Base-by-base conservation (phyloP, 2,797 vertebrate genomes). In the Pelobates cultripes region DNA sequence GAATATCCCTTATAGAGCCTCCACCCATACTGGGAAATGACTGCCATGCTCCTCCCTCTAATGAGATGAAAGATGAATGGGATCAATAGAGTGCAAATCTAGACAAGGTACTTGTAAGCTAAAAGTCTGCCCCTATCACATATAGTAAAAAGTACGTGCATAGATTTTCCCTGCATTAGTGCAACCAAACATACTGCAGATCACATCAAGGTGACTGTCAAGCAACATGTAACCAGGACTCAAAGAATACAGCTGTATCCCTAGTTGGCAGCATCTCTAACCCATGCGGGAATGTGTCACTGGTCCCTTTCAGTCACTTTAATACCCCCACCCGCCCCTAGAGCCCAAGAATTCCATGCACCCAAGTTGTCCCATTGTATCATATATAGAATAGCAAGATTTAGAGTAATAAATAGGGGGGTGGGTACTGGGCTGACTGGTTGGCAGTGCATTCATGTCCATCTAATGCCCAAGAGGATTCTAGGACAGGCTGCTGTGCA, bases 161-260 rank as follows among this genome's bases (percentile, higher is more conserved):
- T 84, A 84, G 82, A 79, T 79, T 70, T 75, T 84, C 72, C 77
- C 77, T 83, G 82, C 57, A 64, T 83, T 75, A 83, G 82, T 84
- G 77, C 82, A 72, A 79, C 47, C 66, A 79, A 13, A 69, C 42
- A 67, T 44, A 66, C 57, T 41, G 14, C 43, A 13, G 42, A 64
- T 66, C 57, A 67, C 51, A 55, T 45, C 4, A 63, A 51, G 5
- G 42, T 64, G 57, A 64, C 80, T 69, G 51, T 43, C 76, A 70
- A 12, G 15, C 51, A 68, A 8, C 13, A 45, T 68, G 6, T 41
- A 61, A 6, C n/a, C 44, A 77, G 51, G 70, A 45, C 67, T 14
- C 2, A 12, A 64, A 57, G 7, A 71, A 70, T 53, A 64, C 45
- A 70, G 71, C 6, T 12, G 43, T 15, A 75, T 75, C 5, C 14